phyloP scores from a whole-genome alignment of 2,888 invertebrate genomes.

The Tineola bisselliella region DNA sequence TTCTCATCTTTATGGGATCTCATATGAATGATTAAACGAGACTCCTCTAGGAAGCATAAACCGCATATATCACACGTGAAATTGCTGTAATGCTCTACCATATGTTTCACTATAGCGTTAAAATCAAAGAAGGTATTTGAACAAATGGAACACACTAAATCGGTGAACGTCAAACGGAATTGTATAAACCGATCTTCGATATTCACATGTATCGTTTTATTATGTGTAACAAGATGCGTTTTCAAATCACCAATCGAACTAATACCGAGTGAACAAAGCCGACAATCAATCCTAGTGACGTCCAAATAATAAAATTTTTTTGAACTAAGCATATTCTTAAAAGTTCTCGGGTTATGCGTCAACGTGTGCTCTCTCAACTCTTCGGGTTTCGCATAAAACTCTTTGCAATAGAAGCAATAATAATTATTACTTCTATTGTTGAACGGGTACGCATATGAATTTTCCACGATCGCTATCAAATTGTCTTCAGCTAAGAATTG shows the following conservation, averaged over 20 bases:
- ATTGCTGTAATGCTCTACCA: slow-evolving; percentile 17
- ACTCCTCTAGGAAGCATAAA: slow-evolving; percentile 25
- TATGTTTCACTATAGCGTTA: slow-evolving; percentile 14
- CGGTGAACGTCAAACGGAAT: slow-evolving; percentile 12
- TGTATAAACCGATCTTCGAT: slow-evolving; percentile 6
- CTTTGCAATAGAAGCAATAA: slow-evolving; percentile 15
- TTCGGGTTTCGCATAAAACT: slow-evolving; percentile 10
- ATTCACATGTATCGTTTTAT: slow-evolving; percentile 5
- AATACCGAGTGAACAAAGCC: slow-evolving; percentile 13
- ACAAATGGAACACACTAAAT: slow-evolving; percentile 17
- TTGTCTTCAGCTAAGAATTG: slow-evolving; percentile 49
- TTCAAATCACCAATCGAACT: slow-evolving; percentile 5
- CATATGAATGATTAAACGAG: slow-evolving; percentile 27
- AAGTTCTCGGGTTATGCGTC: slow-evolving; percentile 20
- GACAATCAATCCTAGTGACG: slow-evolving; percentile 14
- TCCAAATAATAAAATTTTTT: slow-evolving; percentile 29
- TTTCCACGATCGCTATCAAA: slow-evolving; percentile 48
- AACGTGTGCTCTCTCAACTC: slow-evolving; percentile 10
- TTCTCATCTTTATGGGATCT: slow-evolving; percentile 34
- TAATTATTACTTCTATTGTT: slow-evolving; percentile 8
- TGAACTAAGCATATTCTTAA: slow-evolving; percentile 34
- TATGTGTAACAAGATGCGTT: slow-evolving; percentile 9
- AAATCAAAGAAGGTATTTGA: slow-evolving; percentile 23
- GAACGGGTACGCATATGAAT: slow-evolving; percentile 48
- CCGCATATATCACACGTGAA: slow-evolving; percentile 19